These are phyloP conservation scores for Potamilus streckersoni DNA, from an alignment of 1,140 invertebrate genomes.

Conservation along the genomic window DNA sequence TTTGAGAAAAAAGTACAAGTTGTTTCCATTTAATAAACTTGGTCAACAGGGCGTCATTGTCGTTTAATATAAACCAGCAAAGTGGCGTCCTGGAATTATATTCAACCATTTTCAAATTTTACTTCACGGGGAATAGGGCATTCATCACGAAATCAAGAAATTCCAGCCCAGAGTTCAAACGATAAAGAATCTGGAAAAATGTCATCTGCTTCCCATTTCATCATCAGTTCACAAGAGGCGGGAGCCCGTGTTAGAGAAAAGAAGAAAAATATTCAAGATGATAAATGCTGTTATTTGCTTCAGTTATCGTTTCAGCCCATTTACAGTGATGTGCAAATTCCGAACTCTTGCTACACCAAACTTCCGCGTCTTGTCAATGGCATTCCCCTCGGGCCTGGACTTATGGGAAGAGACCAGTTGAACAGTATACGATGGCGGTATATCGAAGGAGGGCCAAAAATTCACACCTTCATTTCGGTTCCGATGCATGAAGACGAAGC, in stretches of 20 bases:
- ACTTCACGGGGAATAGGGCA: too few species aligned
- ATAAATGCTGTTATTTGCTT: constrained; percentile 46
- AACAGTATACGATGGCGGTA: constrained; percentile 49
- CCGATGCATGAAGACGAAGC: constrained; percentile 51
- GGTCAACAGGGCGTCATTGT: too few species aligned
- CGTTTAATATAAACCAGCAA: too few species aligned
- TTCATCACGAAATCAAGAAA: too few species aligned
- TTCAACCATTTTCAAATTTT: too few species aligned
- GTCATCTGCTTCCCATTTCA: not conserved
- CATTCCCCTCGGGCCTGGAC: constrained; percentile 54
- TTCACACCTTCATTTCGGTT: constrained; percentile 48
- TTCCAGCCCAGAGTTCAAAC: too few species aligned
- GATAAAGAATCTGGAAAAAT: too few species aligned
- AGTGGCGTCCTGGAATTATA: too few species aligned
- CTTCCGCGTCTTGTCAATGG: constrained; percentile 52
- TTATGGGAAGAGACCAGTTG: constrained; percentile 42
- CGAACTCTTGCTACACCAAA: constrained; percentile 43
- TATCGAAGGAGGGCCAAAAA: constrained; percentile 43
- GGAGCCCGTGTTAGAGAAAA: constrained; percentile 29
- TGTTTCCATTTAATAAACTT: too few species aligned
- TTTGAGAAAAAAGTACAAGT: too few species aligned
- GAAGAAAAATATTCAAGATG: constrained; percentile 33
- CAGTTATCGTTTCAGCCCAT: constrained; percentile 45
- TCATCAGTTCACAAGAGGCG: constrained; percentile 36
- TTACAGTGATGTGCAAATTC: constrained; percentile 45